phyloP scores from a whole-genome alignment of 2,888 invertebrate species.

The Rhopalosiphum nymphaeae region DNA sequence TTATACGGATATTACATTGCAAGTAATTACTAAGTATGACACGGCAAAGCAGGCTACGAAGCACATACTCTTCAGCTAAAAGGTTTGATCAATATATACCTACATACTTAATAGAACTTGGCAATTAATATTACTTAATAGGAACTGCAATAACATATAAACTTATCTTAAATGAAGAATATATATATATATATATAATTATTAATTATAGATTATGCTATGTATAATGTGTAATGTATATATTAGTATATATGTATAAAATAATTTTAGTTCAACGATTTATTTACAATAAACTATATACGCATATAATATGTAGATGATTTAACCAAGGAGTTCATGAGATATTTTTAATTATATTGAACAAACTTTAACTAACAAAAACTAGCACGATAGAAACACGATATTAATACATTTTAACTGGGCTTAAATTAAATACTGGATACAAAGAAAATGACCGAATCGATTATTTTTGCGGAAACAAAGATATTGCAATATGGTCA shows the following conservation, averaged over 20 bases:
- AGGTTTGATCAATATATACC: constrained; percentile 46
- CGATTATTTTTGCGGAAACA: neutral
- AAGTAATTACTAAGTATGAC: constrained; percentile 25
- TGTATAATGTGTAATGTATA: too few relatives aligned
- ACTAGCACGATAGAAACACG: neutral
- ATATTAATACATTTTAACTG: neutral
- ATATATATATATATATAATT: neutral
- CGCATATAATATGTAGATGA: neutral
- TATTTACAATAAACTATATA: neutral
- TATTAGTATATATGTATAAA: neutral
- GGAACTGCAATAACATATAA: neutral
- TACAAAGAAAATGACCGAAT: neutral
- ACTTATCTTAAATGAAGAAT: constrained; percentile 6
- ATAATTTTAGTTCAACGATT: neutral
- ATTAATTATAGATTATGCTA: neutral
- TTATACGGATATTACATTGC: constrained; percentile 13
- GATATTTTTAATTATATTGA: neutral
- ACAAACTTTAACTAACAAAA: neutral
- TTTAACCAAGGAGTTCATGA: neutral
- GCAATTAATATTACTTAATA: constrained; percentile 21
- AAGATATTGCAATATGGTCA: neutral
- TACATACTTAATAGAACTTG: neutral
- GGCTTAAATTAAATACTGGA: neutral
- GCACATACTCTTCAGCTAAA: neutral
- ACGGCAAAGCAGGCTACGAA: neutral